Evolutionary conservation across 2,797 vertebrate species (phyloP), one percentile per base, ranked within the genome.

Genomic region (Sebastes steindachneri): DNA sequence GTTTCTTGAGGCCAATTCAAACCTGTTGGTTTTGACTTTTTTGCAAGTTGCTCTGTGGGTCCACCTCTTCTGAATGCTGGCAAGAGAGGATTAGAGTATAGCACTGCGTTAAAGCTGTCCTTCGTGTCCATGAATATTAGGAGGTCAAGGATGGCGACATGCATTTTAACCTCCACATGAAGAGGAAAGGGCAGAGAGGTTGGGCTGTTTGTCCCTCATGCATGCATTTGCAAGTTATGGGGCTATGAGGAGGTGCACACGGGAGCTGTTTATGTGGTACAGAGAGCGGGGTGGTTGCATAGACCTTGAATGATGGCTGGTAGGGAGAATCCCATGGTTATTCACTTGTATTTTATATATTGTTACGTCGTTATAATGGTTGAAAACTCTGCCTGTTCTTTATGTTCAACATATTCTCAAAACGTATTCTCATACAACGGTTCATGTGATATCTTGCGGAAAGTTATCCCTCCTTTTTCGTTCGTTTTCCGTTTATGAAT

Each of bases 1-100:
- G 26, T 72, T 63, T 37, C 58, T 8, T 21, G 26, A 68, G 75
- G 72, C 69, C 68, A 12, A 74, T 41, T 72, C 28, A 80, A 77
- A 89, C 25, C 8, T 70, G 31, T n/a, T 11, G 71, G 72, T 62
- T 81, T 69, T 45, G 57, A 63, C 65, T 45, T 65, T 41, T 60
- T 15, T 71, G 33, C 14, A n/a, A 68, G 29, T 35, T 41, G 55
- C 35, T 68, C 28, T 17, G 23, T 17, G 33, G 26, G 31, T 67
- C 51, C 55, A 29, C 29, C 51, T 76, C 62, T 23, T 21, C 68
- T 29, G 41, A 62, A 69, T 31, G 26, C 62, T 54, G 55, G 35
- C 35, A 26, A 65, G 62, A 45, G 23, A 64, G 37, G 15, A 71
- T 65, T 1, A 8, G 41, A 57, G 19, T 3, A 45, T 45, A 51